Percentiles rank a stretch among this genome's conserved stretches.
phyloP scores from a whole-genome alignment of 2,888 invertebrate species.

The Drosophila bunnanda region DNA sequence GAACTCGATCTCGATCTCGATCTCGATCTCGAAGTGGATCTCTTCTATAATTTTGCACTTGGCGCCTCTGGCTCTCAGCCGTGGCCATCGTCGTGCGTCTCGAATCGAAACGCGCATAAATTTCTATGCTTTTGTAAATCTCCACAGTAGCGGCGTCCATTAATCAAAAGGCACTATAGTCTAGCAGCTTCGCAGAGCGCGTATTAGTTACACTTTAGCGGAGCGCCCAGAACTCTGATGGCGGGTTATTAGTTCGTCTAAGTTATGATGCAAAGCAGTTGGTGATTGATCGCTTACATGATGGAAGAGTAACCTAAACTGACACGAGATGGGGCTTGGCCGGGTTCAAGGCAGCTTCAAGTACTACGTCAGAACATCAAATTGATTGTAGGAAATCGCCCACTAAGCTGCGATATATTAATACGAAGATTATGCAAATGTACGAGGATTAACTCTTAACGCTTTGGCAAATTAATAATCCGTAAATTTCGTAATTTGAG shows the following conservation, averaged over 20 bases:
- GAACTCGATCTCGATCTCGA: constrained; percentile 19
- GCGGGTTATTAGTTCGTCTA: constrained; percentile 36
- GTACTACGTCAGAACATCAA: constrained; percentile 9
- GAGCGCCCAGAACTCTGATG: constrained; percentile 31
- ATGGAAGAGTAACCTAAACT: constrained; percentile 23
- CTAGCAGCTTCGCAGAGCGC: constrained; percentile 32
- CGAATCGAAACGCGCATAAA: constrained; percentile 69
- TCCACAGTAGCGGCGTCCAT: constrained; percentile 72
- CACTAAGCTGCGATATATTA: constrained; percentile 22
- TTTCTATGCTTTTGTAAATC: constrained; percentile 49
- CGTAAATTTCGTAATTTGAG: not conserved
- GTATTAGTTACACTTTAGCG: constrained; percentile 70
- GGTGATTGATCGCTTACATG: constrained; percentile 40
- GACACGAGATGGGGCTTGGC: constrained; percentile 14
- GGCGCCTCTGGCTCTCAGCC: constrained; percentile 37
- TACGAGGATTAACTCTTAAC: not conserved
- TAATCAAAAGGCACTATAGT: constrained; percentile 67
- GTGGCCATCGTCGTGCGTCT: constrained; percentile 55
- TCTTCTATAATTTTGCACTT: constrained; percentile 39
- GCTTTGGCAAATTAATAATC: not conserved
- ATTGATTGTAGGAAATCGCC: constrained; percentile 20
- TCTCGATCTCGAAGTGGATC: not conserved
- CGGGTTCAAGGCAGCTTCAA: constrained; percentile 28
- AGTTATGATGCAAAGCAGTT: constrained; percentile 53
- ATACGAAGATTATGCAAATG: not conserved